These are phyloP conservation scores for Maccullochella peelii DNA, from an alignment of 2,113 vertebrate species.

Conservation along the genomic window DNA sequence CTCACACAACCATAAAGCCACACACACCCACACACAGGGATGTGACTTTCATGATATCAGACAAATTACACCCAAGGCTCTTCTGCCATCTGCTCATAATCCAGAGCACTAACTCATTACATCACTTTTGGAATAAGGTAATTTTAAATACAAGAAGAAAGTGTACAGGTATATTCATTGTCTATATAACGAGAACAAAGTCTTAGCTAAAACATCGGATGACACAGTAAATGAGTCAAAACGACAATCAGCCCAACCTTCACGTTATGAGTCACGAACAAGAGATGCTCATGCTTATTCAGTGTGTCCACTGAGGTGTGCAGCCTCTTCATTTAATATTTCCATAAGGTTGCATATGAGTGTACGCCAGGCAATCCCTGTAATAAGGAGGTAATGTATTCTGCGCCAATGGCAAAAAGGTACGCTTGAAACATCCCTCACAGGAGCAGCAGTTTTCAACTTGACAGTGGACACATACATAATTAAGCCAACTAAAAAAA, in stretches of 20 bases:
- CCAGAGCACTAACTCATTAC: conserved; percentile 2
- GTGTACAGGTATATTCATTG: conserved; percentile 12
- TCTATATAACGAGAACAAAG: conserved; percentile 4
- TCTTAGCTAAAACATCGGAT: conserved; percentile 28
- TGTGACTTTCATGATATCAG: conserved; percentile 50
- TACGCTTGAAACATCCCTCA: conserved; percentile 76
- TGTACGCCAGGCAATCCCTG: conserved; percentile 44
- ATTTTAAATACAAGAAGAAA: conserved; percentile 26
- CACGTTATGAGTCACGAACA: conserved; percentile 59
- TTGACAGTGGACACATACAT: conserved; percentile 83
- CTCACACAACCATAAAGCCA: conserved; percentile 30
- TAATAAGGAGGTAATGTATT: conserved; percentile 80
- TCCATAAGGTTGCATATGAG: conserved; percentile 78
- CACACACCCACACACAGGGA: conserved; percentile 23
- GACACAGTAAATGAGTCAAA: conserved; percentile 43
- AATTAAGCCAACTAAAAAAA: conserved; percentile 77
- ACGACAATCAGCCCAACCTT: conserved; percentile 55
- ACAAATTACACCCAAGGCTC: conserved; percentile 43
- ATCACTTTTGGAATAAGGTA: not conserved
- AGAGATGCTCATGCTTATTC: conserved; percentile 77
- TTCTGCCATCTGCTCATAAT: conserved; percentile 42
- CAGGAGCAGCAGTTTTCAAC: conserved; percentile 67
- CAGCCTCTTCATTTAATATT: conserved; percentile 80
- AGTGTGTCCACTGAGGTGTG: conserved; percentile 78
- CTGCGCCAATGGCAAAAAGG: conserved; percentile 76